phyloP scores from a whole-genome alignment of 2,888 invertebrate species.

The Nomada flava region DNA sequence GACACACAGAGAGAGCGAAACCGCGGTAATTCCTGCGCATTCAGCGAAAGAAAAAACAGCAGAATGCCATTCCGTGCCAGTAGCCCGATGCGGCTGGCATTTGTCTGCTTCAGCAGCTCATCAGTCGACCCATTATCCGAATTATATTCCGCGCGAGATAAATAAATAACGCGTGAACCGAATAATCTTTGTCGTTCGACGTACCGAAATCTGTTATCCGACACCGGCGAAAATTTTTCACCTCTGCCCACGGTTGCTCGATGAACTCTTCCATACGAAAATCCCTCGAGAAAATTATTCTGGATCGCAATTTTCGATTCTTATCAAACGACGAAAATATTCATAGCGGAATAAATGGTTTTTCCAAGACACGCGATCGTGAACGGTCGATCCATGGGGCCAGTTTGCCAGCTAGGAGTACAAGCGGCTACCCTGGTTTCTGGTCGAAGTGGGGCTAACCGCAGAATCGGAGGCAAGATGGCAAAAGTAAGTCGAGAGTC shows the following conservation, averaged over 20 bases:
- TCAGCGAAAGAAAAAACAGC: slow-evolving; percentile 64
- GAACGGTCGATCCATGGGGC: slow-evolving; percentile 59
- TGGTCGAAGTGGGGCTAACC: slow-evolving; percentile 79
- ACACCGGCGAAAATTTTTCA: not conserved
- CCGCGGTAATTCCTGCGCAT: slow-evolving; percentile 66
- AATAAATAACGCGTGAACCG: slow-evolving; percentile 49
- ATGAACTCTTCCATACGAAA: too few relatives aligned
- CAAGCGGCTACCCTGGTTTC: slow-evolving; percentile 75
- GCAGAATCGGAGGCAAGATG: slow-evolving; percentile 82
- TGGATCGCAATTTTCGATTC: too few relatives aligned
- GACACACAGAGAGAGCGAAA: slow-evolving; percentile 40
- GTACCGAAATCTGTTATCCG: not conserved
- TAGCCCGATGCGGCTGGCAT: slow-evolving; percentile 53
- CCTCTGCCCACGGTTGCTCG: too few relatives aligned
- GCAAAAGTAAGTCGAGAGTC: slow-evolving; percentile 82
- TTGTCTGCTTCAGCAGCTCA: slow-evolving; percentile 62
- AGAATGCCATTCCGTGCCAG: slow-evolving; percentile 67
- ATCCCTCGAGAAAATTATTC: too few relatives aligned
- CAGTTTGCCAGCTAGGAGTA: slow-evolving; percentile 61
- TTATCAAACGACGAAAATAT: too few relatives aligned
- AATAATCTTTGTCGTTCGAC: slow-evolving; percentile 19
- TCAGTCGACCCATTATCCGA: slow-evolving; percentile 57
- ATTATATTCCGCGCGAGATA: slow-evolving; percentile 51
- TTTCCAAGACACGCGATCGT: slow-evolving; percentile 1
- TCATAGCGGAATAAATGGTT: not conserved